phyloP scores from a whole-genome alignment of 2,113 vertebrate genomes.

The Phrynosoma platyrhinos region DNA sequence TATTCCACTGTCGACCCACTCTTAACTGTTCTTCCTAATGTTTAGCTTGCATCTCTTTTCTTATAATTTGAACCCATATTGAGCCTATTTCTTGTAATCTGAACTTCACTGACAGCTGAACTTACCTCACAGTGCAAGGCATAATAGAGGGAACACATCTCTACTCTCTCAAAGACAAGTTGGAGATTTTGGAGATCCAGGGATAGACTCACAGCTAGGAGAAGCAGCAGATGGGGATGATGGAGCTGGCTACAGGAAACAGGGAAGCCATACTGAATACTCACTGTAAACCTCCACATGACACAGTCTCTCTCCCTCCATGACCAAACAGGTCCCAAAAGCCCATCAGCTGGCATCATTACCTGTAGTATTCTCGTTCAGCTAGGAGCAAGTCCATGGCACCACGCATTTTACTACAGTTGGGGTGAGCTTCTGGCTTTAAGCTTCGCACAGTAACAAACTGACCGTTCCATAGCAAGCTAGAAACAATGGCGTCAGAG shows the following conservation, averaged over 20 bases:
- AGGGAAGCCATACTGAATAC: neutral
- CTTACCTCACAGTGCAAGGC: constrained; percentile 68
- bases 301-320: neutral
- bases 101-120: neutral
- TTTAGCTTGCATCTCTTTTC: too few species aligned
- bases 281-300: neutral
- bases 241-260: constrained; percentile 66
- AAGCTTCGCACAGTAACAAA: constrained; percentile 70
- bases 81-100: too few species aligned
- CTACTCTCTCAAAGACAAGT: constrained; percentile 77
- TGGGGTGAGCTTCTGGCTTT: constrained; percentile 20
- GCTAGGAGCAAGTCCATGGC: constrained; percentile 71
- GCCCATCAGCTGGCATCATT: neutral
- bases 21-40: too few species aligned
- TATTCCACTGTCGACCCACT: too few species aligned
- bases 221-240: constrained; percentile 77
- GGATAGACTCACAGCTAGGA: constrained; percentile 75
- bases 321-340: neutral
- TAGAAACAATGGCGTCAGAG: constrained; percentile 35
- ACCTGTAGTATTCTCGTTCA: constrained; percentile 80
- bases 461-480: constrained; percentile 76
- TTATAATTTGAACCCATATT: too few species aligned
- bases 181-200: constrained; percentile 59
- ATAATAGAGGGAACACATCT: constrained; percentile 74
- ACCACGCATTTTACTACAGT: constrained; percentile 2